Evolutionary conservation across 2,113 vertebrate species (phyloP).

Genomic region (Pollimyrus isidori): DNA sequence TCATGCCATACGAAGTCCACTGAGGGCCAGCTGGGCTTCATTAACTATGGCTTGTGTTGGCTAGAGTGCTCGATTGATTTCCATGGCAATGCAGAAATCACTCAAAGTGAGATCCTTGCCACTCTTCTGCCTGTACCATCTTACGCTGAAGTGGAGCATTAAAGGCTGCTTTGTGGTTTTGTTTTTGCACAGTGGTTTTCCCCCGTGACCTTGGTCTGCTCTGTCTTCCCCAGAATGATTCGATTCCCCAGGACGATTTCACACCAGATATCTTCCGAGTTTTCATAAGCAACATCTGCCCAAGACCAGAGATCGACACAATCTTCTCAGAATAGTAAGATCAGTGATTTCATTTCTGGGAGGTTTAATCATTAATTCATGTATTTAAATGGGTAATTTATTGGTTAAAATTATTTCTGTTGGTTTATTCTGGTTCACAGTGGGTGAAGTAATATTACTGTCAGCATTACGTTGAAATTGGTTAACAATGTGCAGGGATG

Average conservation of each 20-base stretch:
- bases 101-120: neutral
- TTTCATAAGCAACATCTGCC: constrained; percentile 86
- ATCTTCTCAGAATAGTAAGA: constrained; percentile 95
- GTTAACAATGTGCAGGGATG: neutral
- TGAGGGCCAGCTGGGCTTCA: neutral
- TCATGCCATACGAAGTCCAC: neutral
- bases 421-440: neutral
- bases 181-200: neutral
- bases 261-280: constrained; percentile 80
- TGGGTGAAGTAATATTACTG: neutral
- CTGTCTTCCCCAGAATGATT: constrained; percentile 73
- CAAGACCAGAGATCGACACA: constrained; percentile 87
- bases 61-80: neutral
- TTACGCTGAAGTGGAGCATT: neutral
- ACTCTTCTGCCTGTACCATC: neutral
- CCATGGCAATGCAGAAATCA: neutral
- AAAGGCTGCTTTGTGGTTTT: neutral
- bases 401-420: neutral
- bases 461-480: neutral
- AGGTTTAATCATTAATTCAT: neutral
- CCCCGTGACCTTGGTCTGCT: neutral
- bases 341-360: neutral
- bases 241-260: constrained; percentile 88
- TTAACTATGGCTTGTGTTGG: neutral
- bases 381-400: neutral